Conservation (phyloP, 2,888 invertebrate genomes). For the Dichetophora obliterata region DNA sequence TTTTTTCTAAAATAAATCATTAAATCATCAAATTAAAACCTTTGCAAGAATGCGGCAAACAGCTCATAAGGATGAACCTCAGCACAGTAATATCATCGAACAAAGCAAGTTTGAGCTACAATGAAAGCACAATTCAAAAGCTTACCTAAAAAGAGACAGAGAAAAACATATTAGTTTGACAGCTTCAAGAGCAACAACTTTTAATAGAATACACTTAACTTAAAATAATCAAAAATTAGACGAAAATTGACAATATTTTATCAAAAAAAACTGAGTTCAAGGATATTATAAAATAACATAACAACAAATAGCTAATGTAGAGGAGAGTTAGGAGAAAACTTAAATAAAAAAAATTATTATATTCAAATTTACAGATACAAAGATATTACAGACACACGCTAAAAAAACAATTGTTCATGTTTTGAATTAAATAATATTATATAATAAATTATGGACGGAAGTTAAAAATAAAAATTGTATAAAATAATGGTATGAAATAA, state of each 20-base stretch:
- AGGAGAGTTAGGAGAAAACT: too few relatives aligned
- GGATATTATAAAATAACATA: not conserved
- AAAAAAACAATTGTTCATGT: too few relatives aligned
- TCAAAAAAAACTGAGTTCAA: not conserved
- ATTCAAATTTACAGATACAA: too few relatives aligned
- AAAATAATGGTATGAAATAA: not conserved
- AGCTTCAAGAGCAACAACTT: not conserved
- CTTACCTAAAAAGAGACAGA: slow-evolving; percentile 38
- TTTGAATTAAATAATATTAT: too few relatives aligned
- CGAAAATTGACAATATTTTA: not conserved
- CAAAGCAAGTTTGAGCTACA: slow-evolving; percentile 10
- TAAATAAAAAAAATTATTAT: too few relatives aligned
- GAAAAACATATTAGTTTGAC: slow-evolving; percentile 44
- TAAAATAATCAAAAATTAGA: not conserved
- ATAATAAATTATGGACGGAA: too few relatives aligned
- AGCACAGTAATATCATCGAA: not conserved
- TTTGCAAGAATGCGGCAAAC: slow-evolving; percentile 11
- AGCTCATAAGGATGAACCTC: too few relatives aligned
- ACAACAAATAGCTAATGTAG: not conserved
- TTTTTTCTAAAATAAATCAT: not conserved
- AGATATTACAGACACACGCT: too few relatives aligned
- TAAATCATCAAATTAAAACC: slow-evolving; percentile 4
- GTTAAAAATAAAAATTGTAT: too few relatives aligned
- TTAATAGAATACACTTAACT: not conserved
- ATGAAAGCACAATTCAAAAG: not conserved